Evolutionary conservation across 2,797 vertebrate genomes (phyloP).

Genomic region (Diceros bicornis): DNA sequence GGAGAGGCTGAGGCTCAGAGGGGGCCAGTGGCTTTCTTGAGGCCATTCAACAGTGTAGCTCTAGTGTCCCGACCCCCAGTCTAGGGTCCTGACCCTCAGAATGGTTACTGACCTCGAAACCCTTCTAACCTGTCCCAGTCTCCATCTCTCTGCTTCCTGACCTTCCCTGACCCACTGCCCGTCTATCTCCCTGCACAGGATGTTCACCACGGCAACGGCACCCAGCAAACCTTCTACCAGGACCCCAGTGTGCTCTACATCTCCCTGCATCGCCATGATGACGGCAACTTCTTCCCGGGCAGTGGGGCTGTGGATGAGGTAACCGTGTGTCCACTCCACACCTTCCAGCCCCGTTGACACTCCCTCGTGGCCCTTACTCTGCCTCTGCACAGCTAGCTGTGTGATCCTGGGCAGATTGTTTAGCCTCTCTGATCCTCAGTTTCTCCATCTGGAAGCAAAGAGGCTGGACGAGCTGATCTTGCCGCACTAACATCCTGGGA

Average conservation of each 20-base stretch:
- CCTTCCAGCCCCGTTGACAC: not conserved
- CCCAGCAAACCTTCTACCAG: slow-evolving; percentile 97
- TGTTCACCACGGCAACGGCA: slow-evolving; percentile 98
- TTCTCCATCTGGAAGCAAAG: not conserved
- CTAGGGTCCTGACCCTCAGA: not conserved
- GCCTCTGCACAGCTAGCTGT: not conserved
- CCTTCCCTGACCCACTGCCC: not conserved
- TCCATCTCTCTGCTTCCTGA: fast-evolving
- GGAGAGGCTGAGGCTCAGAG: not conserved
- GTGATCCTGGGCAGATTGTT: not conserved
- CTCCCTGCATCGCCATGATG: slow-evolving; percentile 97
- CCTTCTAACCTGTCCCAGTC: not conserved
- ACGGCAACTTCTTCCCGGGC: slow-evolving; percentile 98
- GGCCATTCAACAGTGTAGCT: not conserved
- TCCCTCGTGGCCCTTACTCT: not conserved
- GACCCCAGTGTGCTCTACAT: slow-evolving; percentile 97
- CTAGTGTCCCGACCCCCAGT: not conserved
- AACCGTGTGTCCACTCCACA: not conserved
- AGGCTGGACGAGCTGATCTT: not conserved
- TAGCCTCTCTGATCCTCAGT: not conserved
- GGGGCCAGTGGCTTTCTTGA: not conserved
- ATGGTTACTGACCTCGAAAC: not conserved
- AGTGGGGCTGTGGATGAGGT: slow-evolving; percentile 97
- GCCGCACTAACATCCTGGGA: fast-evolving
- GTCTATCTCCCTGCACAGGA: slow-evolving; percentile 89